Evolutionary conservation across 2,113 vertebrate species (phyloP).

Genomic region (Menidia beryllina): DNA sequence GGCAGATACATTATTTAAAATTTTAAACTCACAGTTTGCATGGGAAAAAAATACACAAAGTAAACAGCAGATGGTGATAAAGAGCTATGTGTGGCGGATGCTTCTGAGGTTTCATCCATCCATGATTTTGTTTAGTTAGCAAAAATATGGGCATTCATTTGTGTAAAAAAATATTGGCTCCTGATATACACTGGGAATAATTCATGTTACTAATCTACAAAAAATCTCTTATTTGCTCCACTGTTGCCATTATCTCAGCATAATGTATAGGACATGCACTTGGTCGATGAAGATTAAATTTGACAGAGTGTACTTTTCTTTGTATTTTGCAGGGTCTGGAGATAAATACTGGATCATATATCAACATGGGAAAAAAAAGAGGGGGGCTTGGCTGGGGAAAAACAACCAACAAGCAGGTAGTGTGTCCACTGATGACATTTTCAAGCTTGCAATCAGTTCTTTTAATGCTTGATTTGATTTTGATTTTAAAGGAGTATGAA

Average conservation of each 20-base stretch:
- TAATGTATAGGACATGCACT: background rate
- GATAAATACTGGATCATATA: slow-evolving; percentile 69
- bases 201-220: background rate
- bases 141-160: background rate
- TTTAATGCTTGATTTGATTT: background rate
- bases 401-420: slow-evolving; percentile 17
- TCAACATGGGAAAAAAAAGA: slow-evolving; percentile 60
- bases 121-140: background rate
- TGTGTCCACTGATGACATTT: background rate
- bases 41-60: background rate
- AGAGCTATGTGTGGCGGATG: slow-evolving; percentile 32
- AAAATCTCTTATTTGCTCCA: too few relatives aligned
- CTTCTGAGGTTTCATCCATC: background rate
- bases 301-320: slow-evolving; percentile 11
- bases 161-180: background rate
- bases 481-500: background rate
- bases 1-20: background rate
- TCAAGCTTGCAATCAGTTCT: background rate
- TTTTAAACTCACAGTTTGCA: background rate
- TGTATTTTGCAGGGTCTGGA: slow-evolving; percentile 26
- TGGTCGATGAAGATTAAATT: slow-evolving; percentile 10
- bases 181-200: background rate
- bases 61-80: slow-evolving; percentile 77
- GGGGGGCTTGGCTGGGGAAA: background rate
- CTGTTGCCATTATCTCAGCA: slow-evolving; percentile 3